Evolutionary conservation across 2,888 invertebrate genomes (phyloP), one percentile per base, ranked within the genome.

Genomic region (Ecliptopera silaceata): DNA sequence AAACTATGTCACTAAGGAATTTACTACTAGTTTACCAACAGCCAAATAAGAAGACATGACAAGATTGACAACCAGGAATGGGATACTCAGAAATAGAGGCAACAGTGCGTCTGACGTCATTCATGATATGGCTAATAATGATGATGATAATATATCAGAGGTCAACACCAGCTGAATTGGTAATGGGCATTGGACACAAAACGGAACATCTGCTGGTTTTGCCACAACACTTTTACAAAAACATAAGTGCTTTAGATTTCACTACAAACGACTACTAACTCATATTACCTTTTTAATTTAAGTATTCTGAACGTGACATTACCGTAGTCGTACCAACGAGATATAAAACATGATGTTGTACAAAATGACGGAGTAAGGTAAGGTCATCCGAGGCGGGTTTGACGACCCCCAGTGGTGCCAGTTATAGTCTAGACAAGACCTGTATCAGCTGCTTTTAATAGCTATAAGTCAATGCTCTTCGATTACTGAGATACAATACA

Each of bases 161-260:
- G 54, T 54, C 36, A 47, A n/a, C 46, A 26, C 32, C 41, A 39
- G 34, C 39, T 54, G 41, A 46, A 54, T 54, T 54, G 32, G 54
- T 47, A 54, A 54, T 43, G 47, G 43, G 29, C 38, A 31, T 41
- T 41, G 47, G 47, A 43, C 52, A 57, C 52, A 38, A 47, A 57
- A 39, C 38, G 43, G 57, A 38, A 51, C 57, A 57, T 52, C 52
- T 51, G 57, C n/a, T n/a, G n/a, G n/a, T n/a, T n/a, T n/a, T n/a
- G n/a, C n/a, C n/a, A n/a, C n/a, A n/a, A n/a, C n/a, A n/a, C n/a
- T n/a, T n/a, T n/a, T n/a, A n/a, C n/a, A n/a, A n/a, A n/a, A n/a
- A n/a, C n/a, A n/a, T n/a, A n/a, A n/a, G n/a, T n/a, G n/a, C n/a
- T n/a, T n/a, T n/a, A n/a, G n/a, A n/a, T n/a, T n/a, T n/a, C n/a